phyloP scores from a whole-genome alignment of 30 jellyfish, hydroid and myxozoan species.

The Aurelia aurita region DNA sequence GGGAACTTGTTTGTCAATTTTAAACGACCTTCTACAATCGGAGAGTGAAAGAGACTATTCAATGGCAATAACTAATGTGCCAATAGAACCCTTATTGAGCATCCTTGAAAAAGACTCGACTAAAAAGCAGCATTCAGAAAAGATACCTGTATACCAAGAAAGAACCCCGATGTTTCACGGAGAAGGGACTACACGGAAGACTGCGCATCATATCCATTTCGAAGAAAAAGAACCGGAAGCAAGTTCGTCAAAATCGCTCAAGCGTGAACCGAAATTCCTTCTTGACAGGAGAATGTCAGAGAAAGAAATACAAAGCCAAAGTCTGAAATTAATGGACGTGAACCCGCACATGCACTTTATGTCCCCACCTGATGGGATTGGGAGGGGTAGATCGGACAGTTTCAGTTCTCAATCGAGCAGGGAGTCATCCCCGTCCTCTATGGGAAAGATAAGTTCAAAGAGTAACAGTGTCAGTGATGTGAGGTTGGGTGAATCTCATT shows the following conservation, averaged over 20 bases:
- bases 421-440: slow-evolving; percentile 76
- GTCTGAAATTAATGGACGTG: slow-evolving; percentile 28
- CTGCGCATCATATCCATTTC: slow-evolving; percentile 57
- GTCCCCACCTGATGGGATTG: slow-evolving; percentile 73
- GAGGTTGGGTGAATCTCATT: slow-evolving; percentile 34
- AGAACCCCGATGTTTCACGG: slow-evolving; percentile 26
- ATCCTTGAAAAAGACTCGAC: slow-evolving; percentile 72
- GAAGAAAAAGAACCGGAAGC: slow-evolving; percentile 60
- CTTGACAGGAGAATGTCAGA: slow-evolving; percentile 52
- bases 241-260: slow-evolving; percentile 30
- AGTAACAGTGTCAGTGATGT: slow-evolving; percentile 75
- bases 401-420: slow-evolving; percentile 76
- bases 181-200: slow-evolving; percentile 24
- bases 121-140: slow-evolving; percentile 34
- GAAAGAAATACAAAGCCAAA: slow-evolving; percentile 38
- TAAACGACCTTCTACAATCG: slow-evolving; percentile 86
- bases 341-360: slow-evolving; percentile 64
- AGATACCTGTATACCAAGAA: slow-evolving; percentile 40
- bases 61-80: slow-evolving; percentile 88
- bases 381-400: slow-evolving; percentile 87
- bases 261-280: slow-evolving; percentile 67
- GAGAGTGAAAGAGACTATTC: slow-evolving; percentile 93
- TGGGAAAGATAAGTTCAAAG: slow-evolving; percentile 56
- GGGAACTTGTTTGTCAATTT: slow-evolving; percentile 93
- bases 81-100: slow-evolving; percentile 86